A percentile compares a stretch with the other conserved stretches of the same genome.
These are phyloP conservation scores for Neosilurus mollespiculum DNA, from an alignment of 2,797 vertebrate species.

Conservation along the genomic window DNA sequence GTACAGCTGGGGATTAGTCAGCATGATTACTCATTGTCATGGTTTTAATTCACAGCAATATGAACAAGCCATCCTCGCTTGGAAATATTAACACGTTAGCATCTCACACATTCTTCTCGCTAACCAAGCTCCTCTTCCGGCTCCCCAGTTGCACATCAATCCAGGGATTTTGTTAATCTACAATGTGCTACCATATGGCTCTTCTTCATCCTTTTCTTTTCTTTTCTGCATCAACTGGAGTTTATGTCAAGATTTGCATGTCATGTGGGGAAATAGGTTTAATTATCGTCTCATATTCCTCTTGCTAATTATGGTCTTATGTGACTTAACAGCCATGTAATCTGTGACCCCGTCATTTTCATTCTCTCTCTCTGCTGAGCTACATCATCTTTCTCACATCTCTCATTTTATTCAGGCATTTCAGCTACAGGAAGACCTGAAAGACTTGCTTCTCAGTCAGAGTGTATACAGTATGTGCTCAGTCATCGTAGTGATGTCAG, in stretches of 20 bases:
- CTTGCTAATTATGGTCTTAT: background rate
- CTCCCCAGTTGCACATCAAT: background rate
- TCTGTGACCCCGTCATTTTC: background rate
- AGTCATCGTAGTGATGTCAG: background rate
- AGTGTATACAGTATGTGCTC: background rate
- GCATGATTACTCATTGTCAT: background rate
- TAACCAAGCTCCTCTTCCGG: slow-evolving; percentile 31
- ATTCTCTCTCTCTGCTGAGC: background rate
- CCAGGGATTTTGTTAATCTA: background rate
- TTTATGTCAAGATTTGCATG: slow-evolving; percentile 42
- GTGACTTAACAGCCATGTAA: background rate
- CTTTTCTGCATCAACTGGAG: background rate
- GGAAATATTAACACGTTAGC: background rate
- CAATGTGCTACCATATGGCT: background rate
- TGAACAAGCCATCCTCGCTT: background rate
- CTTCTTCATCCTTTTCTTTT: too few species aligned
- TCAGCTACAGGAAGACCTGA: background rate
- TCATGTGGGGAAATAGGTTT: slow-evolving; percentile 22
- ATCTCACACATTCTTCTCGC: background rate
- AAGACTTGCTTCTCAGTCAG: background rate
- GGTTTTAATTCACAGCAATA: slow-evolving; percentile 16
- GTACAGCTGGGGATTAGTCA: background rate
- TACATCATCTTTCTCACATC: background rate
- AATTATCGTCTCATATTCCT: too few species aligned
- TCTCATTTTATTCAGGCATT: background rate